These are phyloP conservation scores for Sphaerophoria taeniata DNA, from an alignment of 2,888 invertebrate species.

Conservation along the genomic window DNA sequence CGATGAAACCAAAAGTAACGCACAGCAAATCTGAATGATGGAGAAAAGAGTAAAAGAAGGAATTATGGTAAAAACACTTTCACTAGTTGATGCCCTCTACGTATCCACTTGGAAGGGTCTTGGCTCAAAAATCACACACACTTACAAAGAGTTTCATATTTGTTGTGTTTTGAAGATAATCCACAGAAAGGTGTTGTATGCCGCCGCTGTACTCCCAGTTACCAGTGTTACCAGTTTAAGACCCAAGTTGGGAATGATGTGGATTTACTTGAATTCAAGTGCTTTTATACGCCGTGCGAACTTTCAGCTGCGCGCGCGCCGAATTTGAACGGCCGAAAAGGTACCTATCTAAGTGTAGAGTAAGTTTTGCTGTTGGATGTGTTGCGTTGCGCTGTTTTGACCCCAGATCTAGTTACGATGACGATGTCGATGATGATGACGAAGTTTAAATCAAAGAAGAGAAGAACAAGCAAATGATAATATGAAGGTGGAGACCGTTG, in stretches of 20 bases:
- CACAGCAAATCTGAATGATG: slow-evolving; percentile 54
- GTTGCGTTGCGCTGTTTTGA: slow-evolving; percentile 39
- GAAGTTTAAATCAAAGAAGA: neutral
- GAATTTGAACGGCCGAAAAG: slow-evolving; percentile 28
- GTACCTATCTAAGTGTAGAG: slow-evolving; percentile 17
- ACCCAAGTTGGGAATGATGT: slow-evolving; percentile 75
- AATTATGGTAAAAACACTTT: slow-evolving; percentile 52
- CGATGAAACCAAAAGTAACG: slow-evolving; percentile 59
- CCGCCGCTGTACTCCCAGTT: slow-evolving; percentile 40
- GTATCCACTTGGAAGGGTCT: slow-evolving; percentile 58
- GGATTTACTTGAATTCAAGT: slow-evolving; percentile 74
- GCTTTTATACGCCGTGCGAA: slow-evolving; percentile 75
- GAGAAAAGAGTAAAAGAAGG: slow-evolving; percentile 45
- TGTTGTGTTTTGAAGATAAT: slow-evolving; percentile 51
- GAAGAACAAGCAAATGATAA: slow-evolving; percentile 30
- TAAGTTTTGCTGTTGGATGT: slow-evolving; percentile 12
- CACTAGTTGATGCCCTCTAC: slow-evolving; percentile 55
- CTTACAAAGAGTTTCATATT: slow-evolving; percentile 75
- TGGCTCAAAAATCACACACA: slow-evolving; percentile 11
- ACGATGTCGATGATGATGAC: neutral
- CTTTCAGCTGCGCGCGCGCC: slow-evolving; percentile 20
- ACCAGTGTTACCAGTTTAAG: slow-evolving; percentile 55
- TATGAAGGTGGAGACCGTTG: slow-evolving; percentile 20
- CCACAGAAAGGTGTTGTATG: slow-evolving; percentile 56
- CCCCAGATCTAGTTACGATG: slow-evolving; percentile 67